Base-by-base conservation (phyloP, 2,888 invertebrate species). In the Luperina nickerlii region DNA sequence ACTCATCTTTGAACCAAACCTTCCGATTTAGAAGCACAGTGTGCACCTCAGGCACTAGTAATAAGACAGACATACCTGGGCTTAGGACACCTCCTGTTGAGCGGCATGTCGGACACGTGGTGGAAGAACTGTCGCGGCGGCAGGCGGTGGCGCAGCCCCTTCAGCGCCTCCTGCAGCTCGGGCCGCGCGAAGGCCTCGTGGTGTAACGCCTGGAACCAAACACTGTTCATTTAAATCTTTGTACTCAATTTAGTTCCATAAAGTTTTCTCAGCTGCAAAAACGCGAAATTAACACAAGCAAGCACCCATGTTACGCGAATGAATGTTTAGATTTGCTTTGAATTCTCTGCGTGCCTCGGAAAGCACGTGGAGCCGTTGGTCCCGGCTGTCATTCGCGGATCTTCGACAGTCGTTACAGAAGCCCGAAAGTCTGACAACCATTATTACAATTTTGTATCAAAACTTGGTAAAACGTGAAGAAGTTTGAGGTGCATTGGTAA, bases 181-280 rank as follows among this genome's bases (percentile, higher is more conserved):
- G 93, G 87, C 0, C 90, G 87, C 2, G 82, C 90, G 94, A 98
- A 98, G 71, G 97, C 96, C 92, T 98, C 98, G 94, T 98, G 98
- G 90, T 97, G 97, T 76, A 98, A 93, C 87, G 98, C 98, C 94
- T 96, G 88, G 0, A 62, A 71, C 20, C 38, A 51, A 18, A 73
- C 0, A 54, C 42, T 20, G 11, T 13, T 57, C 8, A 3, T 18
- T 11, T 2, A 11, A 60, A 5, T 54, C 18, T 54, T 60, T 60
- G n/a, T n/a, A n/a, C 57, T 24, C 57, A 9, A 2, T 60, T 54
- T 54, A 54, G 51, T 18, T 51, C 18, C 18, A 51, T 48, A 15
- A 48, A 48, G 48, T 48, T 15, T 48, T 48, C 48, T 48, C 15
- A 15, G 48, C 48, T 48, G 15, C 48, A 48, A 48, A 48, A 48